Base-by-base conservation (phyloP, 2,113 vertebrate species). In the Passer montanus region DNA sequence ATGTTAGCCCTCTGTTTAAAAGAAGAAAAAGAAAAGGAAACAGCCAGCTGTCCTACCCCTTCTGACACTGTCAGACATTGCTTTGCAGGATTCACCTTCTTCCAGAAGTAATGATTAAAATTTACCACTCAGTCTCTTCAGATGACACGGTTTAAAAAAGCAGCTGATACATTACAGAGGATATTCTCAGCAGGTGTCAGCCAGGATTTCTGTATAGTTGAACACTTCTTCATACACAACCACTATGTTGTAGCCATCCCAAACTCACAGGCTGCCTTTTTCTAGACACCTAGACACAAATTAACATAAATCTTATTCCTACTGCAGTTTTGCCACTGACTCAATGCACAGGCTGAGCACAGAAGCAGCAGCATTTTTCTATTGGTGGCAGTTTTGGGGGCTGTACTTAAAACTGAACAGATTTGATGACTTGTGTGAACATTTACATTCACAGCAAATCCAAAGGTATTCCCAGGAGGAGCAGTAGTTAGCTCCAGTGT, bases 371-470 rank as follows among this genome's bases (percentile, higher is more conserved):
- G 37, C 30, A 27, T 76, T 83, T 55, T 86, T 39, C 46, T 88
- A 43, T 4, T 86, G 49, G 30, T 64, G 46, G 33, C 63, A 52
- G 55, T 62, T 83, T 77, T 86, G 64, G 27, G 83, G 39, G 17
- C 16, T 85, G 12, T 28, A 60, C 67, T 81, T 75, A 9, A 56
- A 67, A 79, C 39, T 23, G 66, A 72, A 52, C 59, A 84, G 41
- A 80, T 10, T 39, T 37, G 37, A 67, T 1, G 3, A 74, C 70
- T 87, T 63, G 55, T 47, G 41, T 1, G 5, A 58, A 70, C 68
- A 81, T 94, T 95, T 74, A 77, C 10, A 90, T 91, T 95, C 78
- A 68, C 43, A 59, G 70, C 67, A 83, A 76, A 82, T 93, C 70
- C 43, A 30, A 55, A 58, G 31, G 53, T 69, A 69, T 80, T 91